Percentiles rank a stretch among this genome's conserved stretches.
phyloP scores from a whole-genome alignment of 2,113 vertebrate species.

The Arenaria interpres region DNA sequence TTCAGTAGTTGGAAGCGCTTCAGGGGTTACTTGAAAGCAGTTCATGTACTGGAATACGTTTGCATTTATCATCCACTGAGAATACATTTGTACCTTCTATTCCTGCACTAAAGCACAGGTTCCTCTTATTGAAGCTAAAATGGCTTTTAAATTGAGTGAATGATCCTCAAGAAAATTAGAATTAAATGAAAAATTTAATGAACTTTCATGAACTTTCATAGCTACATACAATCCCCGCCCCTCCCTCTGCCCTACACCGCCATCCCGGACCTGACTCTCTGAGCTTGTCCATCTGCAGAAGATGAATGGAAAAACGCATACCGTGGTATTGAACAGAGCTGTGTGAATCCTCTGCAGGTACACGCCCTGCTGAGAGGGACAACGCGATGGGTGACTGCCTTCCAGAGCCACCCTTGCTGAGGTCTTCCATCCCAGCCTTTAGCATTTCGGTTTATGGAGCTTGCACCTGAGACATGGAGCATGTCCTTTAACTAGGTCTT shows the following conservation, averaged over 20 bases:
- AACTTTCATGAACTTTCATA: not conserved
- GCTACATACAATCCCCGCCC: not conserved
- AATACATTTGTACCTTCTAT: not conserved
- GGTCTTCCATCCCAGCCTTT: not conserved
- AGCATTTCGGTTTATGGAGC: not conserved
- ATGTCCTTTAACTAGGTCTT: accelerated
- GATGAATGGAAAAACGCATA: not conserved
- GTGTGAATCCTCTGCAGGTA: not conserved
- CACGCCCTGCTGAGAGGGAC: not conserved
- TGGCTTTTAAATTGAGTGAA: not conserved
- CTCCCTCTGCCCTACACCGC: not conserved
- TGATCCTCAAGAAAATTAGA: not conserved
- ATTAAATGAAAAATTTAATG: not conserved
- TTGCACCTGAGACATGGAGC: not conserved
- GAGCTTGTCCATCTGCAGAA: not conserved
- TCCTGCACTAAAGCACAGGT: not conserved
- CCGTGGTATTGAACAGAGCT: not conserved
- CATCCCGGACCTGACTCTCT: accelerated
- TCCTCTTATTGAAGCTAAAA: not conserved
- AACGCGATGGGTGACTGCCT: not conserved
- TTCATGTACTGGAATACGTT: not conserved
- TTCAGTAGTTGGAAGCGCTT: not conserved
- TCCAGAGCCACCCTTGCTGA: not conserved
- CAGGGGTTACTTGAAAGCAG: not conserved
- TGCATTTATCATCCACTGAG: not conserved